phyloP scores from a whole-genome alignment of 2,113 vertebrate species.

The Sturnus vulgaris region DNA sequence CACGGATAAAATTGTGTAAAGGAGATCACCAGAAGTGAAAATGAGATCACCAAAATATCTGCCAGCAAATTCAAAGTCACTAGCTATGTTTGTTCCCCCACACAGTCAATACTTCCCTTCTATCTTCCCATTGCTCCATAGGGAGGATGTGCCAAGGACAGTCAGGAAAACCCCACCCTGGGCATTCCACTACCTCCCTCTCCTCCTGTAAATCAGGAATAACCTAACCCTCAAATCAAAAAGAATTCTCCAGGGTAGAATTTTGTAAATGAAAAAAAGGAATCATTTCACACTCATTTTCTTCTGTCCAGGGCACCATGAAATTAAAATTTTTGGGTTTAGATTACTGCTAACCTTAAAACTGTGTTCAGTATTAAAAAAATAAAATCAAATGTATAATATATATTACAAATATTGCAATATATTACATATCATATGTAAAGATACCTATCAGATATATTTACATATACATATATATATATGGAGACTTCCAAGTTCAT shows the following conservation, averaged over 20 bases:
- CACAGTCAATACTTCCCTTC: neutral
- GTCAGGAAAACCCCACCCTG: neutral
- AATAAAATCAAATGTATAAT: neutral
- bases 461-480: neutral
- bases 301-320: neutral
- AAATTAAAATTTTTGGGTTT: neutral
- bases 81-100: neutral
- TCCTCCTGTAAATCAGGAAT: neutral
- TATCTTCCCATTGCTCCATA: neutral
- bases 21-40: neutral
- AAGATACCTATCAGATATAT: neutral
- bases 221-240: neutral
- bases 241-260: neutral
- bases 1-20: fast-evolving
- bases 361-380: neutral
- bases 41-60: neutral
- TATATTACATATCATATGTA: neutral
- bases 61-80: neutral
- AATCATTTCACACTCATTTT: neutral
- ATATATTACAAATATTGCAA: neutral
- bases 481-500: neutral
- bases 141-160: neutral
- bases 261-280: neutral
- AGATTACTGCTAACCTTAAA: constrained; percentile 25
- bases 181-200: neutral